Conservation (phyloP, 1,140 invertebrate genomes). For the Carcinoscorpius rotundicauda region DNA sequence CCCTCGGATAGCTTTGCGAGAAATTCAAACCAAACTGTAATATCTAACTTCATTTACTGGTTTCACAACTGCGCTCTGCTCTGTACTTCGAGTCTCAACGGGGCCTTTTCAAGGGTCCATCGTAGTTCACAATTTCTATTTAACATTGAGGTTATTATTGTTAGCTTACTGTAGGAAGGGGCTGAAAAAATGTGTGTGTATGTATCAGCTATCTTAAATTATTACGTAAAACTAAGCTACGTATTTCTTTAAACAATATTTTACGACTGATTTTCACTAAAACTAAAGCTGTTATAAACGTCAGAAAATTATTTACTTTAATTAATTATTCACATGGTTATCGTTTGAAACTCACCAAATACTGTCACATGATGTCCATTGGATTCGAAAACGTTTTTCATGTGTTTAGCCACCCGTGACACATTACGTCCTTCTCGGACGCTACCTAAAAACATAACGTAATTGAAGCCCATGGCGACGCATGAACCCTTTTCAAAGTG, state of each 20-base stretch:
- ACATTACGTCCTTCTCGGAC: constrained; percentile 23
- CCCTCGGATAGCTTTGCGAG: no score
- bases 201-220: not conserved
- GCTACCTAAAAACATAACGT: constrained; percentile 22
- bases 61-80: no score
- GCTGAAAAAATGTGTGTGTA: not conserved
- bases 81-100: no score
- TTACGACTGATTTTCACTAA: not conserved
- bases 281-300: not conserved
- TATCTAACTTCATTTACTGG: no score
- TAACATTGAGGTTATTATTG: no score
- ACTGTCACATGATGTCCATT: constrained; percentile 18
- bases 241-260: not conserved
- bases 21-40: no score
- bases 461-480: no score
- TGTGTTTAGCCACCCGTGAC: constrained; percentile 23
- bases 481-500: no score
- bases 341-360: constrained; percentile 20
- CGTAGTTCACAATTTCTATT: no score
- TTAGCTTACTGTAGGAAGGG: not conserved
- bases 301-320: no score
- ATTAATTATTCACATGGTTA: no score
- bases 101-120: no score
- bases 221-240: not conserved
- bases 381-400: constrained; percentile 26